Evolutionary conservation across 2,888 invertebrate genomes (phyloP).

Genomic region (Sesia bembeciformis): DNA sequence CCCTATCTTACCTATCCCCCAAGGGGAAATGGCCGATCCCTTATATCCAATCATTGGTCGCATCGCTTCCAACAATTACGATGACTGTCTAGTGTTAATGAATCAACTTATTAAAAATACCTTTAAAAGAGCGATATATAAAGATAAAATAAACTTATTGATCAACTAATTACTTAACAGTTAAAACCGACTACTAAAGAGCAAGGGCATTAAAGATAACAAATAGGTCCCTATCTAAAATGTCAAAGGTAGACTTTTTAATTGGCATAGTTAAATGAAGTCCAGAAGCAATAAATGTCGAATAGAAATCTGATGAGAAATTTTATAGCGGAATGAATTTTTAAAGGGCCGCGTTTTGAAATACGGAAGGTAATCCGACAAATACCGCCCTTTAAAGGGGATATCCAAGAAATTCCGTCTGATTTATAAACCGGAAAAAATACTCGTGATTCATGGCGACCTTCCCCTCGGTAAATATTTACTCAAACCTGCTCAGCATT

Average conservation of each 20-base stretch:
- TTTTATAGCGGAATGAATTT: neutral
- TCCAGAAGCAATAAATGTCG: neutral
- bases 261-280: neutral
- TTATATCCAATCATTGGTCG: no score
- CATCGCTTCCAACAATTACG: no score
- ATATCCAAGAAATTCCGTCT: slow-evolving; percentile 5
- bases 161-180: neutral
- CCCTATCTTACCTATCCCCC: no score
- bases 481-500: neutral
- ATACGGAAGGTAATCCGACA: neutral
- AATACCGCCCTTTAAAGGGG: neutral
- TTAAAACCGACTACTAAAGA: neutral
- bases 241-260: neutral
- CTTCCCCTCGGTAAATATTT: slow-evolving; percentile 12
- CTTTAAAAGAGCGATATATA: no score
- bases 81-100: no score
- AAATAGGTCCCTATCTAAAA: neutral
- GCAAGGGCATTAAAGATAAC: neutral
- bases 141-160: no score
- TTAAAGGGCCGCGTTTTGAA: neutral
- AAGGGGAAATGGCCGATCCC: no score
- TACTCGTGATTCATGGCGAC: slow-evolving; percentile 27
- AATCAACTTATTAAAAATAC: no score
- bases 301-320: neutral
- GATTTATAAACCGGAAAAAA: slow-evolving; percentile 38